Base-by-base conservation (phyloP, 1,140 invertebrate species). In the Eueides isabella region DNA sequence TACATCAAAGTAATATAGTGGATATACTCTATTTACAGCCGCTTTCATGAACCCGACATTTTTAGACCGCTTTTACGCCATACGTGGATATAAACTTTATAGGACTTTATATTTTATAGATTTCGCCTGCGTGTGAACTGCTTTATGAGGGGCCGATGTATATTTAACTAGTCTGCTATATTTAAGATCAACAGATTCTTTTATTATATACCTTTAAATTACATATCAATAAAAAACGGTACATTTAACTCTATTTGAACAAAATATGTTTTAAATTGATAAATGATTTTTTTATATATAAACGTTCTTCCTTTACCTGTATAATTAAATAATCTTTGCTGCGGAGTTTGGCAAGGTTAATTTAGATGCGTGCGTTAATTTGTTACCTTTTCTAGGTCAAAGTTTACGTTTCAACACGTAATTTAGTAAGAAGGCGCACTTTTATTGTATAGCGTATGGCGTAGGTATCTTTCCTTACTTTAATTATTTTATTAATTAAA, bases 71-170 rank as follows among this genome's bases (percentile, higher is more conserved):
- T 79, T 85, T 87, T 87, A 89, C 80, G 82, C 80, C 85, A 84
- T 84, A 81, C 66, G 81, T 71, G 80, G 76, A 81, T 80, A 79
- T 88, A 88, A 88, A 85, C 82, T 90, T 90, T 88, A 90, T 87
- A 78, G 73, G 75, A 78, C 86, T 86, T 83, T 70, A 72, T 80
- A 73, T 70, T 84, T 85, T 87, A 86, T 87, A 83, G 79, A 80
- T 80, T 78, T 79, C 68, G 72, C 62, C 70, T 78, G 55, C 77
- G 71, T 74, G 81, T 72, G 82, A 85, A 83, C 80, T 79, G 80
- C 80, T 85, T 87, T 84, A 81, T 80, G 81, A 70, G 23, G 7
- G 31, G 11, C 62, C 19, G 48, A 69, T 69, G 55, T 35, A 48
- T 5, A 23, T 30, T 30, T 55, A 55, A 55, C 11, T n/a, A 48